Evolutionary conservation across 1,140 invertebrate species (phyloP), one percentile per base, ranked within the genome.

Genomic region (Charaxes varanes): DNA sequence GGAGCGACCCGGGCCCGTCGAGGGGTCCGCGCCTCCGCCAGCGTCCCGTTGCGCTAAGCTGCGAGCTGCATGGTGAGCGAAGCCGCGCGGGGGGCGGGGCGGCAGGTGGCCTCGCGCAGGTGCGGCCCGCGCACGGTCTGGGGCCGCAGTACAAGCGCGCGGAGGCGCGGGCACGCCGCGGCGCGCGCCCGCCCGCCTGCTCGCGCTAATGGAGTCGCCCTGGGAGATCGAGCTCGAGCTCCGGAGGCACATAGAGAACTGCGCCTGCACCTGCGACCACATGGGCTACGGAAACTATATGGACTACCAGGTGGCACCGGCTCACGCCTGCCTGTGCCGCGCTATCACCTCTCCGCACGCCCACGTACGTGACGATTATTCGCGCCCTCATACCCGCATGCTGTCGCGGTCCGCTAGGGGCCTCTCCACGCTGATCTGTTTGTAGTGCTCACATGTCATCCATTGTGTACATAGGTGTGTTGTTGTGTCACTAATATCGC

Each of bases 251-350:
- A 94, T 94, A 73, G 91, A 93, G 79, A 89, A 90, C 64, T 95
- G 93, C 79, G 89, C 92, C 41, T 95, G 93, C 85, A 92, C 92
- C 56, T 95, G 93, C 86, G 92, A 94, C 86, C 93, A 95, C 87
- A 93, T 94, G 92, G 93, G 93, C 71, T 94, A 93, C 81, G 93
- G 93, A 51, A 94, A 94, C 86, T 94, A 92, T 73, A 91, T 94
- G 90, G 92, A 94, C 86, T 94, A 94, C 86, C 92, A 94, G 90
- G 92, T 94, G 78, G 84, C 72, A 47, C 69, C 74, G 44, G 70
- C 70, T 53, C 78, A 79, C 57, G 74, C 76, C 55, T 82, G 78
- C 55, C 52, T 80, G 37, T 83, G 78, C 65, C 73, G 76, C 60
- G 79, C 79, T 51, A 68, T 83, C 70, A 79, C 73, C 52, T 80